Base-by-base conservation (phyloP, 2,113 vertebrate species). In the Ptyas mucosa region DNA sequence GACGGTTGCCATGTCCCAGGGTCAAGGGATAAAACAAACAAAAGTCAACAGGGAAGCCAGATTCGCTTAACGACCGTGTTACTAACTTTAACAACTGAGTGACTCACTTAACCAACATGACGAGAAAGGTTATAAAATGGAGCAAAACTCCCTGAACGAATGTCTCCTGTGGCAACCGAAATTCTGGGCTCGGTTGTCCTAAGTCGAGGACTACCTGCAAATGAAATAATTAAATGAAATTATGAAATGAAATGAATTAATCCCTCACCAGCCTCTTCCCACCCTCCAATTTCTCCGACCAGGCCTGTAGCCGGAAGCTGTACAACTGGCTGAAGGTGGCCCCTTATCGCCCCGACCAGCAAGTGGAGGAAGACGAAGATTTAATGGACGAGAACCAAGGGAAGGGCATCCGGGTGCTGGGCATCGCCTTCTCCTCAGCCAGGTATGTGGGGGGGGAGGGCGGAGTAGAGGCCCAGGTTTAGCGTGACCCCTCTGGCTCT, bases 331-430 rank as follows among this genome's bases (percentile, higher is more conserved):
- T 99, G 11, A 99, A 99, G 88, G 99, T 99, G 92, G 98, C 99
- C 15, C 98, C 99, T 0, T 99, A 99, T 96, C 98, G 99, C 24
- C 99, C 99, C 0, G 99, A 99, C 96, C 99, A 99, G 91, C 99
- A 99, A 93, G 98, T 99, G 23, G 99, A 99, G 92, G 99, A 99
- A 95, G 99, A 99, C 0, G 99, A 99, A 18, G 99, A 99, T 95
- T 98, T 99, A 81, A 99, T 99, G 99, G 99, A 99, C 94, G 99
- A 99, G 92, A 98, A 97, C 94, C 99, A 99, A 96, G 98, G 99
- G 64, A 99, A 99, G 93, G 99, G 99, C 89, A 99, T 99, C 93
- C 97, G 99, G 1, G 99, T 99, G 85, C 95, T 99, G 6, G 99
- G 99, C 94, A 98, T 99, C 89, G 99, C 99, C 0, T 99, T 99